These are phyloP conservation scores for Ancistrus triradiatus DNA, from an alignment of 2,113 vertebrate genomes.

Conservation along the genomic window DNA sequence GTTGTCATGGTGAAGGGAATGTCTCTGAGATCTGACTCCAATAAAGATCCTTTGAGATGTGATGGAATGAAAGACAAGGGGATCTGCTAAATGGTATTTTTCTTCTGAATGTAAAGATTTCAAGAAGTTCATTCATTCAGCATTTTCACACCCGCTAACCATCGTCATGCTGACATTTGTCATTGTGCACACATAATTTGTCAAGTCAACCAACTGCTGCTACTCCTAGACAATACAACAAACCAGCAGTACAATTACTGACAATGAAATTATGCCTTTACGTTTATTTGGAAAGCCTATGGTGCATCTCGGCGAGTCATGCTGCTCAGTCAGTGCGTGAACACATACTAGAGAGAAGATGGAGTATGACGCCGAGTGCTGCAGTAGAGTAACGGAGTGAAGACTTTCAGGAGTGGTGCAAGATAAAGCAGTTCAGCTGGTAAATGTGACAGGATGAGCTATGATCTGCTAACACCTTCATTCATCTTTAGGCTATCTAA, in stretches of 20 bases:
- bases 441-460: conserved; percentile 72
- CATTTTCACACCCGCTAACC: no score
- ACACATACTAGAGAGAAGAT: conserved; percentile 42
- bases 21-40: no score
- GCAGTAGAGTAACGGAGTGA: conserved; percentile 35
- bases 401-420: conserved; percentile 57
- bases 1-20: no score
- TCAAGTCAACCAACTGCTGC: background rate
- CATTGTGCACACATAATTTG: no score
- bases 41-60: no score
- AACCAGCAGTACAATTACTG: background rate
- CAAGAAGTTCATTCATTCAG: no score
- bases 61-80: no score
- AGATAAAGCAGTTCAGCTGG: conserved; percentile 62
- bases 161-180: no score
- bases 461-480: conserved; percentile 62
- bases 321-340: conserved; percentile 15
- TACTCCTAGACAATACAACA: background rate
- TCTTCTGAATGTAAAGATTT: no score
- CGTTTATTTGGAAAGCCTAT: background rate
- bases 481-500: conserved; percentile 74
- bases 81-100: no score
- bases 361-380: conserved; percentile 45
- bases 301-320: background rate
- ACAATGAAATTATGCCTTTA: background rate